Evolutionary conservation across 2,113 vertebrate genomes (phyloP), one percentile per base, ranked within the genome.

Genomic region (Malurus cyaneus): DNA sequence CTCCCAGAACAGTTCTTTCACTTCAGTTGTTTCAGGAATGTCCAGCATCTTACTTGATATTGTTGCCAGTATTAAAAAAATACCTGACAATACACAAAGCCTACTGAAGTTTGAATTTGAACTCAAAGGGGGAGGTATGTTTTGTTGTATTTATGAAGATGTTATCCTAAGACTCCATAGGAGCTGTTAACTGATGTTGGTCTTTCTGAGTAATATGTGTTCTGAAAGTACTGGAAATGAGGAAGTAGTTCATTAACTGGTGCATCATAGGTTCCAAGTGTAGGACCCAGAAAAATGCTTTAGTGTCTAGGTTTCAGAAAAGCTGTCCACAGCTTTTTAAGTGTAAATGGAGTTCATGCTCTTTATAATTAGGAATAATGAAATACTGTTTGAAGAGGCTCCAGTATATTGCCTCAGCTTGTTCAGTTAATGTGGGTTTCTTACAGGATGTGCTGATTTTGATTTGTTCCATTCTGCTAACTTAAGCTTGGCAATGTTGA

Each of bases 291-390:
- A 66, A 78, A 78, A 89, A 62, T 5, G 21, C 49, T 72, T 59
- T 11, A 9, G 36, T 49, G 18, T 72, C 41, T 64, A 20, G 6
- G 12, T 56, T 91, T 93, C 31, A 65, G 50, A 83, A 91, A 70
- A 88, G 39, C 76, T 88, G 50, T 56, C 54, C 14, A 31, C 25
- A 66, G 52, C 32, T 92, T 73, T 78, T 11, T 17, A 79, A 62
- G 50, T 86, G 46, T 86, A 88, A 86, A 70, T 66, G 42, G 80
- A 92, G 67, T 90, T 96, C 60, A 42, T 84, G 52, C 54, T 70
- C 77, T 60, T 89, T 66, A 32, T 78, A 80, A 86, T 80, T 86
- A 71, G 52, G 44, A 83, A 74, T 74, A 8, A 32, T 34, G 47
- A 94, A 86, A 77, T 57, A 49, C 14, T 49, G 34, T 88, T 83